Evolutionary conservation across 1,140 invertebrate genomes (phyloP).

Genomic region (Neocloeon triangulifer): DNA sequence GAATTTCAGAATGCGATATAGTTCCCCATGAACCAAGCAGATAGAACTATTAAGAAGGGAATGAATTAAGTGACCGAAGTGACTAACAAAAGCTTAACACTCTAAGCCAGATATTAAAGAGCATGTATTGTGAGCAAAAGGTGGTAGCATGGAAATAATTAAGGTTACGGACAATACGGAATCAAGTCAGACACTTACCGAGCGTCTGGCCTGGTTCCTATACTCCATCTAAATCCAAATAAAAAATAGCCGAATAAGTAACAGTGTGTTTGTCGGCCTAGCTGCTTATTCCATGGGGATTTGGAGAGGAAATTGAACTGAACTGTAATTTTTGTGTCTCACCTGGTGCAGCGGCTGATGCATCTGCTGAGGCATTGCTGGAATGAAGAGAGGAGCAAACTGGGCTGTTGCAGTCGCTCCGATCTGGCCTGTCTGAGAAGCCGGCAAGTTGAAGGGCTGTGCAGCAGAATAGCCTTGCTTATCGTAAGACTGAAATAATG

Average conservation of each 20-base stretch:
- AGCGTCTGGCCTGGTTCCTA: conserved; percentile 20
- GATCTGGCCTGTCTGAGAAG: conserved; percentile 44
- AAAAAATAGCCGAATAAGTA: conserved; percentile 1
- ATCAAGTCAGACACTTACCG: too few relatives aligned
- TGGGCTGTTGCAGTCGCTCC: conserved; percentile 35
- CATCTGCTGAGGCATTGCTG: conserved; percentile 40
- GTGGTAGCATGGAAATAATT: neutral
- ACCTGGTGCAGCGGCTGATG: conserved; percentile 57
- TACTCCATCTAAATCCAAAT: conserved; percentile 21
- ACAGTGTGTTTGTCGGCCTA: conserved; percentile 1
- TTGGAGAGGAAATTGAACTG: neutral
- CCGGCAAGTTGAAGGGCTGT: conserved; percentile 50
- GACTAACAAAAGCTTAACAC: too few relatives aligned
- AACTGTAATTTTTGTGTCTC: conserved; percentile 6
- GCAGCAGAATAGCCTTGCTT: conserved; percentile 65
- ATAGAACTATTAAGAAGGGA: conserved; percentile 3
- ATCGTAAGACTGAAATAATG: conserved; percentile 45
- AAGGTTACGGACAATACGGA: conserved; percentile 1
- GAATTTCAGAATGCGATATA: conserved; percentile 4
- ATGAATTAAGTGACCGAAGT: conserved; percentile 2
- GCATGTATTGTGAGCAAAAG: too few relatives aligned
- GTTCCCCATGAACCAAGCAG: conserved; percentile 1
- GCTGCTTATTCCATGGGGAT: neutral
- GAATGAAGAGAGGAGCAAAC: conserved; percentile 42
- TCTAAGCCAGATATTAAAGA: too few relatives aligned